Conservation (phyloP, 1,140 invertebrate species). For the Antheraea pernyi region DNA sequence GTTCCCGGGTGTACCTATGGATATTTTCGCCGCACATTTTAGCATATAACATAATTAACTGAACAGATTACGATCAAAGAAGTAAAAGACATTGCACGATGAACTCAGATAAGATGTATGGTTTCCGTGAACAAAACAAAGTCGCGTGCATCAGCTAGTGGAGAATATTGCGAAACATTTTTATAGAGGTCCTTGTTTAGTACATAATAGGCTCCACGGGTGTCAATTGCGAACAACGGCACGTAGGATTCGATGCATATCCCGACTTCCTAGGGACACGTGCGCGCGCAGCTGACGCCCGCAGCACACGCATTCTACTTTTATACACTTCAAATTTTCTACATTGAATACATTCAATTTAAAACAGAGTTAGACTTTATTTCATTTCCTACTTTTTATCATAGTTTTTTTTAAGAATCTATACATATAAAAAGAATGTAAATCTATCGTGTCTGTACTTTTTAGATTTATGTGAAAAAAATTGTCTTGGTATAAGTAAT, state of each 20-base stretch:
- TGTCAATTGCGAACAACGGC: slow-evolving; percentile 31
- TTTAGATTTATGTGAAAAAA: too few relatives aligned
- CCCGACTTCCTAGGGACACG: slow-evolving; percentile 51
- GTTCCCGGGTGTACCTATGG: too few relatives aligned
- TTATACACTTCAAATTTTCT: neutral
- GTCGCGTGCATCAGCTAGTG: neutral
- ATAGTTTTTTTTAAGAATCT: too few relatives aligned
- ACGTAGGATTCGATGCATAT: slow-evolving; percentile 21
- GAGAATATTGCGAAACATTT: neutral
- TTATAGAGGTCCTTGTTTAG: neutral
- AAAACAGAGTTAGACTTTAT: neutral
- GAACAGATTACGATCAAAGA: too few relatives aligned
- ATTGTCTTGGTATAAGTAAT: too few relatives aligned
- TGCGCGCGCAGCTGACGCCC: slow-evolving; percentile 67
- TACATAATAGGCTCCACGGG: neutral
- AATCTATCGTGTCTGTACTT: too few relatives aligned
- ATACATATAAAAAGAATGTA: too few relatives aligned
- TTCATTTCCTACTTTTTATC: too few relatives aligned
- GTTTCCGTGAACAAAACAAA: neutral
- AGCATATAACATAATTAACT: too few relatives aligned
- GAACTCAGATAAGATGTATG: too few relatives aligned
- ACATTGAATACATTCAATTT: neutral
- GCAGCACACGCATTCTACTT: slow-evolving; percentile 31
- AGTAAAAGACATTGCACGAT: too few relatives aligned
- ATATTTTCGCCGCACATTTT: too few relatives aligned